A percentile compares a stretch with the other conserved stretches of the same genome.
Conservation (phyloP, 2,888 invertebrate genomes). For the Troilus luridus region DNA sequence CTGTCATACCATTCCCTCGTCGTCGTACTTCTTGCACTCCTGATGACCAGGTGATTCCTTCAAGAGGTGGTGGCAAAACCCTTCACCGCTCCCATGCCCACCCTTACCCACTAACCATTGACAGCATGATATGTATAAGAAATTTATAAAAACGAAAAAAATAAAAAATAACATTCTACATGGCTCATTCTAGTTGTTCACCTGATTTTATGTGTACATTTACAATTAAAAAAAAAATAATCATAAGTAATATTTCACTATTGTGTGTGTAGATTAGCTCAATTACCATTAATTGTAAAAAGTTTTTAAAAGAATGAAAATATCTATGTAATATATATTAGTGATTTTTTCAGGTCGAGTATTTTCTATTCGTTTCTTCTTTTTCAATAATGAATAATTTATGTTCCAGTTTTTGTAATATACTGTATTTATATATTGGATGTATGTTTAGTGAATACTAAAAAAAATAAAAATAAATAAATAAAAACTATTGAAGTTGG, state of each 20-base stretch:
- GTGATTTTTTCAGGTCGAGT: constrained; percentile 8
- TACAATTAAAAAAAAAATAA: constrained; percentile 15
- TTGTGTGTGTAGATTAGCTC: constrained; percentile 59
- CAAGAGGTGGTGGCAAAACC: neutral
- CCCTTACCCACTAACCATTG: constrained; percentile 19
- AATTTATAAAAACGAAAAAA: neutral
- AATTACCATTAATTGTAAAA: constrained; percentile 53
- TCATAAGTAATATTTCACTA: constrained; percentile 46
- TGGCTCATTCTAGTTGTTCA: constrained; percentile 55
- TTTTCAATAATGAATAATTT: constrained; percentile 17
- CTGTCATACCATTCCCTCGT: constrained; percentile 44
- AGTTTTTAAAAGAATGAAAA: constrained; percentile 32
- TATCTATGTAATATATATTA: constrained; percentile 55
- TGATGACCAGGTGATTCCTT: constrained; percentile 45
- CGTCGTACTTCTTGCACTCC: neutral
- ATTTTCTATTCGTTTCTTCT: constrained; percentile 1
- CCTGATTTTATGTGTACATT: constrained; percentile 55
- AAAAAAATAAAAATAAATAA: neutral
- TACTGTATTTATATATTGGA: constrained; percentile 25
- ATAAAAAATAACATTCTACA: constrained; percentile 27
- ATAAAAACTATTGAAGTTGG: neutral
- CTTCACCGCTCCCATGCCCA: constrained; percentile 6
- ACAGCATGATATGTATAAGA: constrained; percentile 3
- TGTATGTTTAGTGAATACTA: constrained; percentile 38
- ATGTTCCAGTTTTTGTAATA: constrained; percentile 20